A percentile compares a stretch with the other conserved stretches of the same genome.
Evolutionary conservation across 2,888 invertebrate species (phyloP).

Genomic region (Melipona bicolor): DNA sequence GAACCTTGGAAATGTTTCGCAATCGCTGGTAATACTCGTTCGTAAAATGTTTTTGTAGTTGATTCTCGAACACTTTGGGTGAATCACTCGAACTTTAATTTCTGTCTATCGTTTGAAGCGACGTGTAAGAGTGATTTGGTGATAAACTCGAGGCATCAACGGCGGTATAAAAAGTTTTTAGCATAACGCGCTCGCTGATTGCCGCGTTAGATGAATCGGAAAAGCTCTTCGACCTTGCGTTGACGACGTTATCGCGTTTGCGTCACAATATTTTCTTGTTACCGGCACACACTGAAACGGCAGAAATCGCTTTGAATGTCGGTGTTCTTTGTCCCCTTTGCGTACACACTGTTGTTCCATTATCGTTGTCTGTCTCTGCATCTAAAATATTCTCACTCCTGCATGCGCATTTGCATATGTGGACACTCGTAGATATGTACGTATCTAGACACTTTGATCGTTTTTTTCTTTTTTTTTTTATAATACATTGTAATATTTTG

Average conservation of each 20-base stretch:
- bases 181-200: slow-evolving; percentile 30
- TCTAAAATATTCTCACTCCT: not conserved
- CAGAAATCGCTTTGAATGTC: slow-evolving; percentile 61
- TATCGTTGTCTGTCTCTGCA: slow-evolving; percentile 33
- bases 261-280: slow-evolving; percentile 68
- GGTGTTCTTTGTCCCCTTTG: slow-evolving; percentile 61
- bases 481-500: not conserved
- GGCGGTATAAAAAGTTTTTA: slow-evolving; percentile 30
- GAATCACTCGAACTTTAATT: not conserved
- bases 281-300: slow-evolving; percentile 28
- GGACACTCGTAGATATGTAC: not conserved
- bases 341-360: slow-evolving; percentile 55
- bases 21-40: not conserved
- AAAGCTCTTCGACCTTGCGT: slow-evolving; percentile 64
- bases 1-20: too few relatives aligned
- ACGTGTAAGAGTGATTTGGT: not conserved
- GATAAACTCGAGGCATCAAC: slow-evolving; percentile 1
- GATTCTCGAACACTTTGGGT: not conserved
- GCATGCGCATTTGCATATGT: not conserved
- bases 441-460: not conserved
- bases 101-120: not conserved
- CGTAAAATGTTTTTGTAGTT: not conserved
- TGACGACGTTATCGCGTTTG: slow-evolving; percentile 61
- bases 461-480: not conserved
- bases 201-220: slow-evolving; percentile 64